Evolutionary conservation across 64 coral and sea anemone species (phyloP).

Genomic region (Pocillopora damicornis): DNA sequence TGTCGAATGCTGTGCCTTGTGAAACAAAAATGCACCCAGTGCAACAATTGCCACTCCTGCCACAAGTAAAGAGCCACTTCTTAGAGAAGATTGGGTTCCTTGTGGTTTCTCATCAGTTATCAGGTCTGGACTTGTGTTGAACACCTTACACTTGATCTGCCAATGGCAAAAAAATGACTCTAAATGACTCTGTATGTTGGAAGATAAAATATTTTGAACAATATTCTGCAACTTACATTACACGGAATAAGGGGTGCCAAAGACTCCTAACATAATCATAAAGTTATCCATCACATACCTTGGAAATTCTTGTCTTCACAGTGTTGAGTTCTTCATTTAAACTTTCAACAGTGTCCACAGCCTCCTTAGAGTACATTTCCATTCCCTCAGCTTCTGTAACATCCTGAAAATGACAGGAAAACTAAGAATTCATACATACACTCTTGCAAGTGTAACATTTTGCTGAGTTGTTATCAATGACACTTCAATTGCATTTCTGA

Average conservation of each 20-base stretch:
- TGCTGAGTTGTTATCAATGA: too few relatives aligned
- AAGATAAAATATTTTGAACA: too few relatives aligned
- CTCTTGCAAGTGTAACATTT: neutral
- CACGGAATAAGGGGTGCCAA: too few relatives aligned
- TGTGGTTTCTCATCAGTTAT: conserved; percentile 23
- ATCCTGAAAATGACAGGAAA: conserved; percentile 32
- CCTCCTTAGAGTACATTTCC: conserved; percentile 42
- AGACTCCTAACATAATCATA: neutral
- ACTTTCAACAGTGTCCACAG: neutral
- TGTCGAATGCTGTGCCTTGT: neutral
- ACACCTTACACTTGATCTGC: conserved; percentile 27
- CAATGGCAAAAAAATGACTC: neutral
- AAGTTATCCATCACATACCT: neutral
- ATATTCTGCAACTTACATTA: too few relatives aligned
- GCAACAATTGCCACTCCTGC: neutral
- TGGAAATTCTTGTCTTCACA: conserved; percentile 1
- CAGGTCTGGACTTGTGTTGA: conserved; percentile 12
- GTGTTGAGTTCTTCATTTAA: conserved; percentile 35
- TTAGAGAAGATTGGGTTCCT: neutral
- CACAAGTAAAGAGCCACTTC: neutral
- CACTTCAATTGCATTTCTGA: too few relatives aligned
- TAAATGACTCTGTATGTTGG: too few relatives aligned
- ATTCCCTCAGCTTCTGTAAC: conserved; percentile 49
- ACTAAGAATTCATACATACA: neutral
- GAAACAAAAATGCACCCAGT: conserved; percentile 22